Evolutionary conservation across 1,140 invertebrate genomes (phyloP).

Genomic region (Vollenhovia emeryi): DNA sequence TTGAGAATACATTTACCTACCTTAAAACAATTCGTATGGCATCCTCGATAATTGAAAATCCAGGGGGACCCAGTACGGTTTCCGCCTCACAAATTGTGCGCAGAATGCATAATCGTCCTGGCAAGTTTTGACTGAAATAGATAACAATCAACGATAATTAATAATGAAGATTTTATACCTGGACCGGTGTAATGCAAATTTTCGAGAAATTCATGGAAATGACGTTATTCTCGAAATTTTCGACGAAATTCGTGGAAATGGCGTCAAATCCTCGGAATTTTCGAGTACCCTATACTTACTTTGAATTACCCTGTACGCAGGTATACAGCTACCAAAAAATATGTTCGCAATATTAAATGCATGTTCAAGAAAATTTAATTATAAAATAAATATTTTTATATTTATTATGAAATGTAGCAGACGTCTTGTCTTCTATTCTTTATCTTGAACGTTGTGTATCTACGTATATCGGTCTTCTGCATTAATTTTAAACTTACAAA

Average conservation of each 20-base stretch:
- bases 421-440: not conserved
- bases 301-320: too few relatives aligned
- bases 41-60: slow-evolving; percentile 89
- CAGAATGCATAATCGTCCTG: slow-evolving; percentile 88
- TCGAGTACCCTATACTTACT: too few relatives aligned
- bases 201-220: too few relatives aligned
- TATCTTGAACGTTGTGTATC: not conserved
- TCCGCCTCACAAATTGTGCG: slow-evolving; percentile 89
- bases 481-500: not conserved
- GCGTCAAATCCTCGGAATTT: too few relatives aligned
- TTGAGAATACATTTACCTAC: slow-evolving; percentile 85
- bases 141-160: not conserved
- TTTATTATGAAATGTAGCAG: not conserved
- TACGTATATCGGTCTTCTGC: not conserved
- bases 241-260: too few relatives aligned
- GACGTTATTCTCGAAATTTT: too few relatives aligned
- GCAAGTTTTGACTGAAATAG: slow-evolving; percentile 86
- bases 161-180: too few relatives aligned
- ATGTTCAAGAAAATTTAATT: slow-evolving; percentile 1
- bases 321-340: not conserved
- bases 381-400: slow-evolving; percentile 11
- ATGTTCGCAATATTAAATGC: not conserved
- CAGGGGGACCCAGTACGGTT: slow-evolving; percentile 86
- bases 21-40: slow-evolving; percentile 88
- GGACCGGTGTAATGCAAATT: too few relatives aligned